Conservation (phyloP, 2,113 vertebrate genomes). For the Mastomys natalensis region DNA sequence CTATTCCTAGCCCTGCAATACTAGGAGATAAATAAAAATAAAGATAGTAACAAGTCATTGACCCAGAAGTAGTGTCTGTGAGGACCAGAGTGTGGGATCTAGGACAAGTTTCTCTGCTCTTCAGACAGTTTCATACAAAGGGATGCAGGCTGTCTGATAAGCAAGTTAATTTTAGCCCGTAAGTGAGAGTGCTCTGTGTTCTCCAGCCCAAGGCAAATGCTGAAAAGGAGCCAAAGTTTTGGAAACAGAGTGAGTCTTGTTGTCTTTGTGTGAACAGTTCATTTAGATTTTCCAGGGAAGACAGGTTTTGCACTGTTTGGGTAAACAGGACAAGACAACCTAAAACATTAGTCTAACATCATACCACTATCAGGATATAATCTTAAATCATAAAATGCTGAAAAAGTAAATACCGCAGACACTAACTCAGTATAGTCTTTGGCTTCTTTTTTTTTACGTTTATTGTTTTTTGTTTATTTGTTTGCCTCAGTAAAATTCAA, state of each 20-base stretch:
- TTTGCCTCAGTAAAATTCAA: constrained; percentile 34
- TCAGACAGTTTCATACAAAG: constrained; percentile 28
- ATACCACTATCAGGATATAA: constrained; percentile 10
- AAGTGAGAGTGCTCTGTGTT: constrained; percentile 60
- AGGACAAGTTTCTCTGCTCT: constrained; percentile 7
- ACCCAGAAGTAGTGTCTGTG: background rate
- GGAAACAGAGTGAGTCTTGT: constrained; percentile 80
- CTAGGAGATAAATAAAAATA: background rate
- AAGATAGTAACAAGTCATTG: background rate
- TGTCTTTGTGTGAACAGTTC: constrained; percentile 74
- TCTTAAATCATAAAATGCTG: constrained; percentile 20
- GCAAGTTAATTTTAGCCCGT: constrained; percentile 64
- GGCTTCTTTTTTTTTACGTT: constrained; percentile 19
- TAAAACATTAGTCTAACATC: background rate
- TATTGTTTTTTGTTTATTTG: background rate
- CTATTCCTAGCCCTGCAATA: background rate
- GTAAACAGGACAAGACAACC: constrained; percentile 36
- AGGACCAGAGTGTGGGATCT: background rate
- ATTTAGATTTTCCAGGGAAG: constrained; percentile 60
- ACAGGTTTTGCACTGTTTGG: constrained; percentile 48
- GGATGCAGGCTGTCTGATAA: constrained; percentile 48
- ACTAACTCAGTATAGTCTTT: background rate
- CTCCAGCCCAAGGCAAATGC: constrained; percentile 39
- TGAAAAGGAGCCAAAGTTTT: constrained; percentile 70
- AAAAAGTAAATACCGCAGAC: constrained; percentile 36